These are phyloP conservation scores for Eidolon helvum DNA, from an alignment of 2,113 vertebrate species.

Conservation along the genomic window DNA sequence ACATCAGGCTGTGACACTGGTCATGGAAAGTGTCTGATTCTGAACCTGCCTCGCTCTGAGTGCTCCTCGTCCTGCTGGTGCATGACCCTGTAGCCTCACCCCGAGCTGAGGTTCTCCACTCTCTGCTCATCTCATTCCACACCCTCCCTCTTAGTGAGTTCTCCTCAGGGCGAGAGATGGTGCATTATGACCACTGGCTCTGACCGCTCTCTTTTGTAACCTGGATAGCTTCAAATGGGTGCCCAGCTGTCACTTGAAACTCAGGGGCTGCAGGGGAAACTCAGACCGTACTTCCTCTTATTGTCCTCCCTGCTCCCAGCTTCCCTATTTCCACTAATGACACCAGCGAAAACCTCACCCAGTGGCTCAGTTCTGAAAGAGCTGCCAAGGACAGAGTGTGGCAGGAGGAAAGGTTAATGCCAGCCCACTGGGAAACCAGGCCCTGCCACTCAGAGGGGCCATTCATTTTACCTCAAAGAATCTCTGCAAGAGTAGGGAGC, in stretches of 20 bases:
- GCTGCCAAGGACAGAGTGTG: background rate
- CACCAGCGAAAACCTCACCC: background rate
- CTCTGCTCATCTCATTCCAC: background rate
- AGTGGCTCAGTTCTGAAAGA: background rate
- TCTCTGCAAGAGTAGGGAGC: background rate
- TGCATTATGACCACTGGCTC: background rate
- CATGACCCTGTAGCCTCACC: rapidly evolving
- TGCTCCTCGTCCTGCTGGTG: rapidly evolving
- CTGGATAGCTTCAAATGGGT: background rate
- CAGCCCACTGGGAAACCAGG: background rate
- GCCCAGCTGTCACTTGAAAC: background rate
- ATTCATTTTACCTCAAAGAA: background rate
- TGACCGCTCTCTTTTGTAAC: background rate
- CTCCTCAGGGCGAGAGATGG: background rate
- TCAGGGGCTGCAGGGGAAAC: background rate
- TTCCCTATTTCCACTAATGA: background rate
- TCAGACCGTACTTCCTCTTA: background rate
- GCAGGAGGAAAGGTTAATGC: no score
- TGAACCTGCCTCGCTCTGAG: rapidly evolving
- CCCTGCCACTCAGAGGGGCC: background rate
- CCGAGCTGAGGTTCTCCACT: background rate
- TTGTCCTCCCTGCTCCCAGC: background rate
- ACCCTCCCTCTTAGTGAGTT: no score
- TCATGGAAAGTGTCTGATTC: rapidly evolving
- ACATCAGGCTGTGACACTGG: background rate